Conservation (phyloP, 2,797 vertebrate genomes). For the Delichon dasypus region DNA sequence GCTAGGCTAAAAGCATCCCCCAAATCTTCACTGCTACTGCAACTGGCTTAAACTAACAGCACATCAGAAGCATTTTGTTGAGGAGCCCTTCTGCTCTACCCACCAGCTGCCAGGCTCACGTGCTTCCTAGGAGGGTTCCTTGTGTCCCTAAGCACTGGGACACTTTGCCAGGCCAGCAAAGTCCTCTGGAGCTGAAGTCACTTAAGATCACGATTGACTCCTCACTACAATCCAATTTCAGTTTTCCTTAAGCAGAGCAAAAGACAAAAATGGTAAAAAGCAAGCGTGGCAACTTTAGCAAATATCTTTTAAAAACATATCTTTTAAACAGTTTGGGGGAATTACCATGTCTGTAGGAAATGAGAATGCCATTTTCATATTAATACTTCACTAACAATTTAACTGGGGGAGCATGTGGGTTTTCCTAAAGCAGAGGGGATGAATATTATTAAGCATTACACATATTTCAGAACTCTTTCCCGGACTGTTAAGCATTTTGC, state of each 20-base stretch:
- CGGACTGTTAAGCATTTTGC: accelerated
- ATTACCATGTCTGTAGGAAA: neutral
- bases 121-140: neutral
- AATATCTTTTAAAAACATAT: neutral
- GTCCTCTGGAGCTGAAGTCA: neutral
- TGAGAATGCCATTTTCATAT: neutral
- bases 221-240: neutral
- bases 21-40: neutral
- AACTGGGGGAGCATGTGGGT: neutral
- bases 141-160: neutral
- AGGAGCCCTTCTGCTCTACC: neutral
- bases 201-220: neutral
- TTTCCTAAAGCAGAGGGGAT: neutral
- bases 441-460: neutral
- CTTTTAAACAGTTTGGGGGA: neutral
- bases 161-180: neutral
- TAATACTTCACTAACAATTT: constrained; percentile 25
- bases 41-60: neutral
- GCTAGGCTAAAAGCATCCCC: neutral
- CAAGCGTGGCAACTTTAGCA: neutral
- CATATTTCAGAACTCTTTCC: neutral
- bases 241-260: neutral
- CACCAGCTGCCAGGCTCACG: neutral
- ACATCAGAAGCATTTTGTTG: neutral
- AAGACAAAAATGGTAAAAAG: neutral